These are phyloP conservation scores for Zaprionus camerounensis DNA, from an alignment of 1,140 invertebrate species.

Conservation along the genomic window DNA sequence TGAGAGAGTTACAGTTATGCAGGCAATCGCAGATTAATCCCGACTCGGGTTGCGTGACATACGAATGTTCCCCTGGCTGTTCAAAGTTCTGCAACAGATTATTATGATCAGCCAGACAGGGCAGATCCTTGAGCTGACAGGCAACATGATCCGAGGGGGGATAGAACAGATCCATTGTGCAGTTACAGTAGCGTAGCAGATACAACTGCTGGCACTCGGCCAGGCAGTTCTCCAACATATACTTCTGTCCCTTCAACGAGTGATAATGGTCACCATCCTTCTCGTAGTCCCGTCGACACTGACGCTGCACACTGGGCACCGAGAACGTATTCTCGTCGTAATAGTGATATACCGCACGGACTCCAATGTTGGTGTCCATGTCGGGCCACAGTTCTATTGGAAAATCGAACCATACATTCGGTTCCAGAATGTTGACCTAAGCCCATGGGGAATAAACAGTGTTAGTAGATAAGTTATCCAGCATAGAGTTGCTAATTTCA, in stretches of 20 bases:
- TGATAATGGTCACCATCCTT: conserved; percentile 52
- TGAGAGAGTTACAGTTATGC: conserved; percentile 70
- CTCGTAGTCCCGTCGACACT: conserved; percentile 62
- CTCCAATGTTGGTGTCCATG: conserved; percentile 47
- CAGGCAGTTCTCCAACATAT: conserved; percentile 75
- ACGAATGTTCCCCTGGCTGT: conserved; percentile 51
- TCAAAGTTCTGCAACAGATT: conserved; percentile 49
- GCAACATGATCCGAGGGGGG: conserved; percentile 58
- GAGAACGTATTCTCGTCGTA: conserved; percentile 54
- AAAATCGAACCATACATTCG: conserved; percentile 52
- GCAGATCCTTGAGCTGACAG: conserved; percentile 62
- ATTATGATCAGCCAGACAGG: conserved; percentile 65
- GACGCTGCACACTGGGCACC: conserved; percentile 38
- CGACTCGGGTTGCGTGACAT: conserved; percentile 22
- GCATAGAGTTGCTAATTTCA: too few relatives aligned
- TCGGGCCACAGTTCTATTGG: conserved; percentile 49
- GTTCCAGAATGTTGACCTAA: conserved; percentile 56
- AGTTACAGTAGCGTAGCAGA: conserved; percentile 69
- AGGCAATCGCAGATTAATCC: conserved; percentile 71
- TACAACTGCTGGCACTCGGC: conserved; percentile 69
- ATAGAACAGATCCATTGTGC: conserved; percentile 74
- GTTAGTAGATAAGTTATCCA: not conserved
- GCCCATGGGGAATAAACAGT: not conserved
- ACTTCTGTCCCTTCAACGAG: conserved; percentile 53
- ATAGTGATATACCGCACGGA: conserved; percentile 61